These are phyloP conservation scores for Watsonalla cultraria DNA, from an alignment of 2,888 invertebrate species.

Conservation along the genomic window DNA sequence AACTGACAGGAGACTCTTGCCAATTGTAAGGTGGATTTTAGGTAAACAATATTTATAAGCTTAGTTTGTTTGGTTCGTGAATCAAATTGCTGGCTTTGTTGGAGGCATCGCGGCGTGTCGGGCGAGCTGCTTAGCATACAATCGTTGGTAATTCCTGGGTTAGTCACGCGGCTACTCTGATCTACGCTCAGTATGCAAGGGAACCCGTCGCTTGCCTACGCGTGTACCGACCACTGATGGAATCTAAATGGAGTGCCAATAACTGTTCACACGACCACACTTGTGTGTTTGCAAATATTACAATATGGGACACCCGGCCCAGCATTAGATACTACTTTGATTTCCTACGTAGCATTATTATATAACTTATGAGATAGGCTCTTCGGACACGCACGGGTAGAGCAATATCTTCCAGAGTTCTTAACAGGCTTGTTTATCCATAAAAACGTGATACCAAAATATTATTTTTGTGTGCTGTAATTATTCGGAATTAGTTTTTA, in stretches of 20 bases:
- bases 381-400: no score
- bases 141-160: conserved; percentile 67
- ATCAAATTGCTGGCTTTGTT: conserved; percentile 21
- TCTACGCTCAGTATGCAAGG: conserved; percentile 59
- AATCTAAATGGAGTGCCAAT: conserved; percentile 62
- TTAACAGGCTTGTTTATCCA: no score
- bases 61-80: not conserved
- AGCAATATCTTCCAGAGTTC: no score
- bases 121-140: conserved; percentile 63
- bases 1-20: no score
- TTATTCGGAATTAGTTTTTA: no score
- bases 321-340: not conserved
- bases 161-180: conserved; percentile 67
- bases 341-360: no score
- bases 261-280: conserved; percentile 70
- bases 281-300: conserved; percentile 58
- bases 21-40: not conserved
- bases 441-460: no score
- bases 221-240: conserved; percentile 52
- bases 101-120: conserved; percentile 24
- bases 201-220: conserved; percentile 51
- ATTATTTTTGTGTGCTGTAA: no score
- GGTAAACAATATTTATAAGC: not conserved
- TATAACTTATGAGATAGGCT: no score
- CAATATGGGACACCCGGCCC: conserved; percentile 42